Evolutionary conservation across 2,113 vertebrate genomes (phyloP).

Genomic region (Pelodiscus sinensis): DNA sequence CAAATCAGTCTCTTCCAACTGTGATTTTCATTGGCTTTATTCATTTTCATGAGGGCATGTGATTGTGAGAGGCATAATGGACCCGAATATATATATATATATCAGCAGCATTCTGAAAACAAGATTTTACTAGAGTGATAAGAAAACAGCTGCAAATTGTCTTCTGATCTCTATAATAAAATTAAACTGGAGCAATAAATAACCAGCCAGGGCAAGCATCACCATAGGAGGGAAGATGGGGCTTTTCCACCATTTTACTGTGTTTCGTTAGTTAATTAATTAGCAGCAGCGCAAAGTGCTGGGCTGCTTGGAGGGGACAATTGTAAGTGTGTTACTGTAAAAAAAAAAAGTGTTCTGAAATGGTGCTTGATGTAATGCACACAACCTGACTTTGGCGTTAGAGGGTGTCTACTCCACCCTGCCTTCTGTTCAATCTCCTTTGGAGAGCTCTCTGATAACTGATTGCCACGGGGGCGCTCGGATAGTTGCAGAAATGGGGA

Average conservation of each 20-base stretch:
- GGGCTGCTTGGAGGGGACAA: neutral
- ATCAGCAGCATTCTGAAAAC: neutral
- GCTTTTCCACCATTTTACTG: neutral
- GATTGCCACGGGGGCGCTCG: neutral
- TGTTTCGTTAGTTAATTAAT: conserved; percentile 13
- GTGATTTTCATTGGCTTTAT: neutral
- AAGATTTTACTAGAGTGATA: neutral
- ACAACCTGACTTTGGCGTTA: neutral
- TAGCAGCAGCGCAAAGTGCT: neutral
- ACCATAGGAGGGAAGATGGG: neutral
- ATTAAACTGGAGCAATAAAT: neutral
- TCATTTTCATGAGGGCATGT: neutral
- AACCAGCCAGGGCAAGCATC: neutral
- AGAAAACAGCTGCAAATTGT: neutral
- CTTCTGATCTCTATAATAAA: neutral
- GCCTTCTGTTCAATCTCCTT: neutral
- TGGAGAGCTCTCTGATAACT: neutral
- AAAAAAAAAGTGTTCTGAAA: neutral
- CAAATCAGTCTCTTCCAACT: neutral
- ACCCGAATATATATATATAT: neutral
- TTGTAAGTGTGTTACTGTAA: neutral
- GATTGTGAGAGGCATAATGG: neutral
- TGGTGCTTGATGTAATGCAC: neutral
- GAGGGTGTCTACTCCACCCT: neutral
- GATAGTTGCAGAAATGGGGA: neutral